Evolutionary conservation across 2,113 vertebrate genomes (phyloP).

Genomic region (Urocitellus parryii): DNA sequence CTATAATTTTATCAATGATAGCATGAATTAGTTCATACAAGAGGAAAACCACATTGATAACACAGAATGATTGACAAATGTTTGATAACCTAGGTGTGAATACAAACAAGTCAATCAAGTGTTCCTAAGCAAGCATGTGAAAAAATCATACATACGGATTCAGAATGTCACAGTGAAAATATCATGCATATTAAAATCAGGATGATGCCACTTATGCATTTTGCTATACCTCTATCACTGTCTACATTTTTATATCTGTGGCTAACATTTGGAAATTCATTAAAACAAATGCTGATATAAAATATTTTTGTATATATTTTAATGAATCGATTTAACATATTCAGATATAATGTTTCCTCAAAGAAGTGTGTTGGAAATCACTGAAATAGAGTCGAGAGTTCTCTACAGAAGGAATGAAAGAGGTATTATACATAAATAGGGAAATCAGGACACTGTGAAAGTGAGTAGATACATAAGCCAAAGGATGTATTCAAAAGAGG

Average conservation of each 20-base stretch:
- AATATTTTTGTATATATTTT: neutral
- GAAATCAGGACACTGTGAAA: neutral
- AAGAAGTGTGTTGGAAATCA: neutral
- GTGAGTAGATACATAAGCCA: neutral
- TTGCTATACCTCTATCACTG: neutral
- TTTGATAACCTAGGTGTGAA: neutral
- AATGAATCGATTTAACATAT: neutral
- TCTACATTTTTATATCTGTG: neutral
- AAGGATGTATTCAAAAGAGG: neutral
- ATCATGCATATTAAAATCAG: neutral
- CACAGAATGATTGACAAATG: slow-evolving; percentile 4
- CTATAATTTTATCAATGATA: neutral
- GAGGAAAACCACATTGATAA: neutral
- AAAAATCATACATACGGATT: neutral
- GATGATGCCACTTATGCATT: neutral
- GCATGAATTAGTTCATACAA: neutral
- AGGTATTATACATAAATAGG: neutral
- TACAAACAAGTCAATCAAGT: neutral
- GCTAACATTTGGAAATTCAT: neutral
- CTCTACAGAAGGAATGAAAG: neutral
- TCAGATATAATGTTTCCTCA: slow-evolving; percentile 18
- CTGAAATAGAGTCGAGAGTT: neutral
- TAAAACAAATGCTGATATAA: neutral
- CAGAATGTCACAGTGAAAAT: neutral
- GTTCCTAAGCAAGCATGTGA: neutral